Percentiles rank a stretch among this genome's conserved stretches.
These are phyloP conservation scores for Polydrusus tereticollis DNA, from an alignment of 2,888 invertebrate species.

Conservation along the genomic window DNA sequence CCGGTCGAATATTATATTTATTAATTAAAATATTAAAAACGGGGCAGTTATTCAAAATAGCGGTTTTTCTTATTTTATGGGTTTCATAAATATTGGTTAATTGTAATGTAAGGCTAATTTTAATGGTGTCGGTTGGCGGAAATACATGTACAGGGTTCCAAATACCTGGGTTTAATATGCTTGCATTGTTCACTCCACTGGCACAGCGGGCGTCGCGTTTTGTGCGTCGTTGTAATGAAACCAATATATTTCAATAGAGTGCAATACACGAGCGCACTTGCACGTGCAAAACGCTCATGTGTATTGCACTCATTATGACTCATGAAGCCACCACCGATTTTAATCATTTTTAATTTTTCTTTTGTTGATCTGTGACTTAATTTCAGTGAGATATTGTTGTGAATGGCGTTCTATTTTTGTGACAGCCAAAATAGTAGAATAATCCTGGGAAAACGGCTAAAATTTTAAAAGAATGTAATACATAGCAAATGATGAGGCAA, in stretches of 20 bases:
- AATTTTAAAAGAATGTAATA: constrained; percentile 13
- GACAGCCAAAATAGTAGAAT: neutral
- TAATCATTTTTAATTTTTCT: neutral
- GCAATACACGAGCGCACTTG: too few relatives aligned
- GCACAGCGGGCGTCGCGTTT: too few relatives aligned
- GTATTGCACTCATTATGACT: too few relatives aligned
- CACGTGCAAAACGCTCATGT: too few relatives aligned
- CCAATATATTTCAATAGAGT: too few relatives aligned
- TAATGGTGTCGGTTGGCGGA: neutral
- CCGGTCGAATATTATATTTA: neutral
- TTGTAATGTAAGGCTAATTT: neutral
- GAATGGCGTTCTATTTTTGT: constrained; percentile 16
- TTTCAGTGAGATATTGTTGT: constrained; percentile 13
- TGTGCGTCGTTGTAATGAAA: too few relatives aligned
- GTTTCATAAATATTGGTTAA: neutral
- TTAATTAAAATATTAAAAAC: neutral
- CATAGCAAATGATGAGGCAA: constrained; percentile 22
- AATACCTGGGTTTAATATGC: too few relatives aligned
- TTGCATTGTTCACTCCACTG: too few relatives aligned
- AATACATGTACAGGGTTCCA: neutral
- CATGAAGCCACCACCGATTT: neutral
- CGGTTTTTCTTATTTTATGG: neutral
- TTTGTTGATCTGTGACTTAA: neutral
- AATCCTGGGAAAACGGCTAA: constrained; percentile 28
- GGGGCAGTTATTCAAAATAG: neutral